Percentiles rank a stretch among this genome's conserved stretches.
These are phyloP conservation scores for Onychostruthus taczanowskii DNA, from an alignment of 2,113 vertebrate genomes.

Conservation along the genomic window DNA sequence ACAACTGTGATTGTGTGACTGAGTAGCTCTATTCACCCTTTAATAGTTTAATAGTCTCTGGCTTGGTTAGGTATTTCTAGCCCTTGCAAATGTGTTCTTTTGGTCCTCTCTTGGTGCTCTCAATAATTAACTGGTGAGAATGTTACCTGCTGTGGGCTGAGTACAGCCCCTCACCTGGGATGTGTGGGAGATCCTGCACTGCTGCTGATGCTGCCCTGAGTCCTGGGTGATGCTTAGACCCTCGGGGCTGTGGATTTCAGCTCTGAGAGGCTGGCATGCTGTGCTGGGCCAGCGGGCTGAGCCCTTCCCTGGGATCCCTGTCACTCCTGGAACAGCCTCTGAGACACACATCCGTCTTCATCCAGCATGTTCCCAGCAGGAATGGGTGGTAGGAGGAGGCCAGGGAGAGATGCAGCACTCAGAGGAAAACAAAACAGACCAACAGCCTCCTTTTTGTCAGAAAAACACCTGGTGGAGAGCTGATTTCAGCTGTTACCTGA, in stretches of 20 bases:
- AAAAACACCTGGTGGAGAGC: not conserved
- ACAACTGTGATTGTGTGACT: not conserved
- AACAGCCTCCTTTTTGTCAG: not conserved
- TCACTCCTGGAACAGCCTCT: not conserved
- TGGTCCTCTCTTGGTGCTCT: not conserved
- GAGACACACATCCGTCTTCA: fast-evolving
- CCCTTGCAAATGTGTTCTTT: not conserved
- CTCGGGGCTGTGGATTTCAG: not conserved
- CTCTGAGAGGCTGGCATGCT: fast-evolving
- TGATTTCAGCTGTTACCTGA: not conserved
- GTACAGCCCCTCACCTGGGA: not conserved
- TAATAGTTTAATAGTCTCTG: not conserved
- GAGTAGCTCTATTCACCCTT: not conserved
- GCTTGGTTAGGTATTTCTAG: not conserved
- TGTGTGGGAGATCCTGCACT: not conserved
- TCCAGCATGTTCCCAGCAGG: not conserved
- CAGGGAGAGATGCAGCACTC: not conserved
- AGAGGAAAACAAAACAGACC: not conserved
- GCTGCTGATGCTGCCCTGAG: not conserved
- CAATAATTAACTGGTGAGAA: not conserved
- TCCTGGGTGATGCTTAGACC: not conserved
- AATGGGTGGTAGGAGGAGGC: not conserved
- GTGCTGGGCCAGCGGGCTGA: not conserved
- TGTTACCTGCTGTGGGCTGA: fast-evolving
- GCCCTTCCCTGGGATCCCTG: not conserved